phyloP scores from a whole-genome alignment of 2,888 invertebrate species.

The Augochlorella aurata region DNA sequence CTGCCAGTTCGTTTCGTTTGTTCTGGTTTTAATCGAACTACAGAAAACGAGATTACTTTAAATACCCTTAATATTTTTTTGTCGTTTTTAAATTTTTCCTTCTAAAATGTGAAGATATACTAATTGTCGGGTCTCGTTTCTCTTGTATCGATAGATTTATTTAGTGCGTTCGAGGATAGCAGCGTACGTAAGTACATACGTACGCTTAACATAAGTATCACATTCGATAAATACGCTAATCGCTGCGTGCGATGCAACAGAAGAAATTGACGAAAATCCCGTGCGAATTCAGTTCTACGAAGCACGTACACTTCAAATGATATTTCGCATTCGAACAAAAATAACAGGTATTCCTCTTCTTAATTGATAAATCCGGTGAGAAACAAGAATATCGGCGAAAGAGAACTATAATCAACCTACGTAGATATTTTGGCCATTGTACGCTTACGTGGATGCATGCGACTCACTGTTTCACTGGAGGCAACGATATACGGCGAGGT shows the following conservation, averaged over 20 bases:
- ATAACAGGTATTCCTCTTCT: constrained; percentile 22
- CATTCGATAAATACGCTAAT: constrained; percentile 73
- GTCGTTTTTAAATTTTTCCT: constrained; percentile 13
- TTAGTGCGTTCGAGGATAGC: constrained; percentile 37
- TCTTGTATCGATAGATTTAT: constrained; percentile 33
- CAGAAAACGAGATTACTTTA: constrained; percentile 17
- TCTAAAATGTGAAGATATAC: constrained; percentile 26
- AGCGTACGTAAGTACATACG: constrained; percentile 19
- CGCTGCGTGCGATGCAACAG: constrained; percentile 30
- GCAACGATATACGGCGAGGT: neutral
- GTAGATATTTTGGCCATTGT: constrained; percentile 36
- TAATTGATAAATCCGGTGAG: neutral
- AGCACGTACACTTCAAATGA: constrained; percentile 20
- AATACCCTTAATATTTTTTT: constrained; percentile 16
- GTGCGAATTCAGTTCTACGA: constrained; percentile 35
- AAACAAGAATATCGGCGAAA: constrained; percentile 6
- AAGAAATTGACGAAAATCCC: constrained; percentile 24
- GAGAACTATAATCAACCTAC: constrained; percentile 23
- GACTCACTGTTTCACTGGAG: constrained; percentile 5
- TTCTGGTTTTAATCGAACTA: constrained; percentile 9
- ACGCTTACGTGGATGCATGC: constrained; percentile 20
- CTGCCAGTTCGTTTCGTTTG: neutral
- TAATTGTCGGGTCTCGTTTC: constrained; percentile 29
- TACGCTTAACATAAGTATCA: constrained; percentile 76
- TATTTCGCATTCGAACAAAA: constrained; percentile 16